Conservation (phyloP, 2,797 vertebrate genomes). For the Sarcoramphus papa region DNA sequence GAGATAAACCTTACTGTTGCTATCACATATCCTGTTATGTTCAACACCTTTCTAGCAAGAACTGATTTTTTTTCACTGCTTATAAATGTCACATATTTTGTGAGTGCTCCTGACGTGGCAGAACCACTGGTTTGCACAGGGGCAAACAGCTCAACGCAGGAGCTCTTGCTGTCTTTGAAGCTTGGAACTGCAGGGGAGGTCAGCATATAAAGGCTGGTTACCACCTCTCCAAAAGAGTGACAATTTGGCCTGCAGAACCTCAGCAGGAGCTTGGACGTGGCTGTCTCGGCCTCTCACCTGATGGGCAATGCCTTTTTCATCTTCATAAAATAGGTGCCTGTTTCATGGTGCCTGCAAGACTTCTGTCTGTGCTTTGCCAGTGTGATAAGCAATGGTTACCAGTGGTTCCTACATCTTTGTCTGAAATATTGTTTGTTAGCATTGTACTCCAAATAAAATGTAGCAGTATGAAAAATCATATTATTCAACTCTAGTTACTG, state of each 20-base stretch:
- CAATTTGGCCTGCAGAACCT: background rate
- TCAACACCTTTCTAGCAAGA: background rate
- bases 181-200: background rate
- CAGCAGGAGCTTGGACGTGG: background rate
- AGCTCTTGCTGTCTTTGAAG: background rate
- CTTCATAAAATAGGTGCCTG: background rate
- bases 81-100: background rate
- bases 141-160: accelerated
- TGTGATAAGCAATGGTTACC: background rate
- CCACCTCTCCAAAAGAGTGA: background rate
- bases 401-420: background rate
- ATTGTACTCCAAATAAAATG: background rate
- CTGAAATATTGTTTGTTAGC: background rate
- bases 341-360: background rate
- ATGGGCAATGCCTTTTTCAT: background rate
- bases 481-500: background rate
- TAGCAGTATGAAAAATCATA: background rate
- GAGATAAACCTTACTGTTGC: background rate
- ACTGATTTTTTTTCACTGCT: background rate
- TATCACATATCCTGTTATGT: background rate
- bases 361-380: background rate
- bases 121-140: background rate
- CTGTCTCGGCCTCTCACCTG: background rate
- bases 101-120: background rate
- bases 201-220: background rate